Base-by-base conservation (phyloP, 2,888 invertebrate genomes). In the Drosophila cyrtoloma region DNA sequence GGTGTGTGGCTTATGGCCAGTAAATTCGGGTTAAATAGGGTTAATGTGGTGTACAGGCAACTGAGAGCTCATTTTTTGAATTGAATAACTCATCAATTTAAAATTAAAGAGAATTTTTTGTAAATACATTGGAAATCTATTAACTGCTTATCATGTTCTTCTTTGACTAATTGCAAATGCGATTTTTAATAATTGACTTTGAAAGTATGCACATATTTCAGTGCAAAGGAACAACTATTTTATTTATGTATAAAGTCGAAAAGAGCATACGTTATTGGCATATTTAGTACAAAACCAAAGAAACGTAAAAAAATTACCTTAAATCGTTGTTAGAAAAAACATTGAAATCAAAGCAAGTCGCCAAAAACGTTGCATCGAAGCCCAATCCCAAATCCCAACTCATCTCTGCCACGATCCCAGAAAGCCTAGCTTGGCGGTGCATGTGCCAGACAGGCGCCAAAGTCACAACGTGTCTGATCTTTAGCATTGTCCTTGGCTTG, bases 401-500 rank as follows among this genome's bases (percentile, higher is more conserved):
- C 14, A 57, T 33, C 55, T 58, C 19, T n/a, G n/a, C 33, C 26
- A 26, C 52, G 53, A 50, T 57, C 73, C 65, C 39, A 32, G 53
- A 22, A 26, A 73, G 61, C 44, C 28, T 14, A 7, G 55, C 16
- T 28, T 19, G 57, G n/a, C 5, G 26, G 5, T 59, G 60, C 64
- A 64, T 73, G 72, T 28, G 56, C 19, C 47, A 67, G 55, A 44
- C 74, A 53, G 50, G 63, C 74, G 74, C 64, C 58, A 73, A 57
- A 64, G 62, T 50, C 65, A 56, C 62, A 73, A 60, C 71, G 70
- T 72, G 79, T 72, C 71, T 86, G 84, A 74, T 71, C 84, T 86
- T 79, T 86, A 86, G 84, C 83, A 86, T 86, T 83, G 83, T 84
- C 86, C 83, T 84, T 83, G 83, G 61, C 67, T 61, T 62, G 69